Evolutionary conservation across 37 sponge, comb jelly and placozoan genomes (phyloP), one percentile per base, ranked within the genome.

Genomic region (Hexactinellida sp.): DNA sequence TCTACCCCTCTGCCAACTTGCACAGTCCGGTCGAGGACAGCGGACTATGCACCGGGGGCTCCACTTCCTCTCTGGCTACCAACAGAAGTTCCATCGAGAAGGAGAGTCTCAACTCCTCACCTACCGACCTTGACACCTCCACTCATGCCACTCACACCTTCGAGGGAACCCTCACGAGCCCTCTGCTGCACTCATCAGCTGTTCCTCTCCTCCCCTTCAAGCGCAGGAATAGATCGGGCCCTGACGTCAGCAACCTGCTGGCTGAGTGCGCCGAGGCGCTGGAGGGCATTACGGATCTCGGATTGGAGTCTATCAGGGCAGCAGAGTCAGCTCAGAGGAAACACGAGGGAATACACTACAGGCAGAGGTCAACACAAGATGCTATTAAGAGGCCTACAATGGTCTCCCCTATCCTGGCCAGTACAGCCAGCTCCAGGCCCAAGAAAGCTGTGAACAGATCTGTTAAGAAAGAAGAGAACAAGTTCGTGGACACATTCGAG

Each of bases 21-120:
- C 76, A 63, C 76, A 63, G 76, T 63, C 76, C 76, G 25, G 30
- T n/a, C 5, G 76, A 63, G 34, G 76, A 63, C 76, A 63, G 76
- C 76, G 76, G 76, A 3, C 76, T 63, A 21, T 10, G 76, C 5
- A n/a, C 76, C 13, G 76, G 76, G 13, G 76, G 76, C 3, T 63
- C 76, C 28, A 25, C 76, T 3, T 25, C 76, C 76, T 47, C 52
- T 47, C 52, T 47, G 52, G 52, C 52, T 47, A 47, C 52, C 16
- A 47, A 47, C 16, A 47, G 16, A 16, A 47, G 52, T 47, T 47
- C 52, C 16, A 47, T 47, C 9, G 52, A 47, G 52, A 47, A 47
- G 16, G 52, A 47, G 52, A 47, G 52, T 47, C 52, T 47, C 16
- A 47, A 47, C 52, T 63, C 76, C 34, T 63, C 76, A 32, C 76